A percentile compares a stretch with the other conserved stretches of the same genome.
phyloP scores from a whole-genome alignment of 2,797 vertebrate species.

The Sebastes glaucus region DNA sequence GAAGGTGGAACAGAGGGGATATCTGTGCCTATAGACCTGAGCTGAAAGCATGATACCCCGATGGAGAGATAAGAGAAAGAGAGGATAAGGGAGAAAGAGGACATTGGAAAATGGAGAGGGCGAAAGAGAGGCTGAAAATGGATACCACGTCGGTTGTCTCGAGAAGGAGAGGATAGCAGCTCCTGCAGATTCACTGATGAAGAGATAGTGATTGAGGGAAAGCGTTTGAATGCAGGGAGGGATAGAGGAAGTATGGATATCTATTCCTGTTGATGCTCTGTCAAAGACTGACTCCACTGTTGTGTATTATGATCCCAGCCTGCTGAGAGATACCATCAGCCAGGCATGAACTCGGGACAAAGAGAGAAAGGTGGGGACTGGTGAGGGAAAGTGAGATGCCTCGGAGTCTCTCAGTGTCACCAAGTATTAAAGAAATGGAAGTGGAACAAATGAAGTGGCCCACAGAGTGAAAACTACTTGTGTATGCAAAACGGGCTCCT shows the following conservation, averaged over 20 bases:
- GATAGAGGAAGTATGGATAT: slow-evolving; percentile 55
- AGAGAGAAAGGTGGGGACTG: slow-evolving; percentile 35
- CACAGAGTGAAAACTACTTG: slow-evolving; percentile 55
- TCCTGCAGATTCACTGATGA: slow-evolving; percentile 61
- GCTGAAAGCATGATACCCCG: slow-evolving; percentile 73
- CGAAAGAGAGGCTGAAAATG: slow-evolving; percentile 62
- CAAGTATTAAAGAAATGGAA: slow-evolving; percentile 38
- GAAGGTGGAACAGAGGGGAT: slow-evolving; percentile 68
- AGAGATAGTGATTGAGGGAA: slow-evolving; percentile 54
- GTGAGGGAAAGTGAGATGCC: slow-evolving; percentile 34
- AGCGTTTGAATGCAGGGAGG: slow-evolving; percentile 42
- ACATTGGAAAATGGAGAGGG: slow-evolving; percentile 61
- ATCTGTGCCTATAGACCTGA: slow-evolving; percentile 58
- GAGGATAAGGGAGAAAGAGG: slow-evolving; percentile 51
- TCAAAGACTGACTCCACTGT: slow-evolving; percentile 62
- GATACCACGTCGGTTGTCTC: slow-evolving; percentile 40
- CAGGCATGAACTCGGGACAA: slow-evolving; percentile 31
- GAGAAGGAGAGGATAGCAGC: slow-evolving; percentile 50
- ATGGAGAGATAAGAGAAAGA: slow-evolving; percentile 72
- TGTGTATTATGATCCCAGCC: slow-evolving; percentile 65
- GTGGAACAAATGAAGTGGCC: slow-evolving; percentile 54
- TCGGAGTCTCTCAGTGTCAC: slow-evolving; percentile 32
- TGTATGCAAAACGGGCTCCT: slow-evolving; percentile 53
- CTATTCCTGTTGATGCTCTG: slow-evolving; percentile 61
- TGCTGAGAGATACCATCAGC: slow-evolving; percentile 55